Evolutionary conservation across 2,113 vertebrate species (phyloP), one percentile per base, ranked within the genome.

Genomic region (Arenaria interpres): DNA sequence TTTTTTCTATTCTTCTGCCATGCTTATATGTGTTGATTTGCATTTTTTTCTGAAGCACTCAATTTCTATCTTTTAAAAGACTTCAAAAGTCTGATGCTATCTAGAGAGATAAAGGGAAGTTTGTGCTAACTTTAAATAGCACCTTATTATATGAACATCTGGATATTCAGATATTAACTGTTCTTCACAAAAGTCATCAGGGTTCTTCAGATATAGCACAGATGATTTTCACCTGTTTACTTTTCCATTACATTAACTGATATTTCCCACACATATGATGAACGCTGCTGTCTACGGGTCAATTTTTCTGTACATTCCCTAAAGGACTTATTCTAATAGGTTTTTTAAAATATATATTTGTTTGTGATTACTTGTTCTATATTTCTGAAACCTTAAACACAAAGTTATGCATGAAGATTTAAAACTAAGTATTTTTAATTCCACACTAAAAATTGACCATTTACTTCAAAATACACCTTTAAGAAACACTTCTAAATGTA

Each of bases 71-170:
- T 93, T 93, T 79, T 91, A 91, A 73, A 92, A 86, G 50, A 54
- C 66, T 96, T 53, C 64, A 78, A 41, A 87, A 94, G 48, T 14
- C 60, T 74, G 94, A 51, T 93, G 80, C 59, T 93, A 92, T 92
- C 95, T 56, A 21, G 51, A 78, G 77, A 85, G 50, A 79, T 0
- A 50, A 69, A 88, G 60, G 30, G 48, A 95, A 71, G 35, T 86
- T 78, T 79, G 51, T 62, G 83, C 37, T 93, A 39, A 96, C 66
- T 95, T 91, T 68, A 97, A 94, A 96, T 94, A 95, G 93, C 69
- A 89, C 88, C 68, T 95, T 57, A 94, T 97, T 96, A 74, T 91
- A 14, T 4, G 88, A 97, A 95, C 96, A 97, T 93, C 97, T 96
- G 95, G 95, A 84, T 92, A 67, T 53, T 74, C 71, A 78, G 77